phyloP scores from a whole-genome alignment of 2,888 invertebrate species.

The Sussaba pulchella region DNA sequence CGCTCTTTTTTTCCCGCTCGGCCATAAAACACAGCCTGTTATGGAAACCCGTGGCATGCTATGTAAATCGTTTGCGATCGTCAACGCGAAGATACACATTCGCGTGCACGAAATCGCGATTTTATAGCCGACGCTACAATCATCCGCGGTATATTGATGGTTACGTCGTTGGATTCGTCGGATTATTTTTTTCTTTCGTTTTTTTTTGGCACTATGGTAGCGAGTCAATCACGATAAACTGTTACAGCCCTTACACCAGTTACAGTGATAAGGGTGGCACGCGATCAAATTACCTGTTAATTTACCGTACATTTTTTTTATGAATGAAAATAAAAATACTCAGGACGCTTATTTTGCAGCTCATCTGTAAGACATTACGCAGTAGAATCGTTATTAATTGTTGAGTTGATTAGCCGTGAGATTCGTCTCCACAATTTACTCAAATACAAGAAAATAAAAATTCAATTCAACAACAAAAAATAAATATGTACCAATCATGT shows the following conservation, averaged over 20 bases:
- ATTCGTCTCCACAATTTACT: too few relatives aligned
- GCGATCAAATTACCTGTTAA: background rate
- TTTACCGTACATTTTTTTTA: background rate
- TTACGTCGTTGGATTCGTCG: constrained; percentile 1
- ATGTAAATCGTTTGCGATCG: constrained; percentile 27
- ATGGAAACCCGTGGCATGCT: constrained; percentile 21
- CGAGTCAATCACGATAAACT: constrained; percentile 15
- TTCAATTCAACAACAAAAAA: too few relatives aligned
- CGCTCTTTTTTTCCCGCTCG: constrained; percentile 10
- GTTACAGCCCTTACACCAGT: constrained; percentile 4
- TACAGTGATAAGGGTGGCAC: background rate
- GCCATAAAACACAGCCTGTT: constrained; percentile 27
- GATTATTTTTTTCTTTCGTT: too few relatives aligned
- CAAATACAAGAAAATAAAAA: too few relatives aligned
- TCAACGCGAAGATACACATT: constrained; percentile 22
- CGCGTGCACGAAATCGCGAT: constrained; percentile 26
- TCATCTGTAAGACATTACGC: background rate
- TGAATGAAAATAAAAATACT: too few relatives aligned
- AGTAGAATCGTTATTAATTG: background rate
- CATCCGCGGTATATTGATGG: constrained; percentile 12
- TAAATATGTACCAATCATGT: too few relatives aligned
- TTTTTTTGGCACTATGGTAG: constrained; percentile 3
- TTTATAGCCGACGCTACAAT: constrained; percentile 22
- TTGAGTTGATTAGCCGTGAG: background rate
- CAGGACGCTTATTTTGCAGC: background rate